Base-by-base conservation (phyloP, 2,113 vertebrate species). In the Astur gentilis region DNA sequence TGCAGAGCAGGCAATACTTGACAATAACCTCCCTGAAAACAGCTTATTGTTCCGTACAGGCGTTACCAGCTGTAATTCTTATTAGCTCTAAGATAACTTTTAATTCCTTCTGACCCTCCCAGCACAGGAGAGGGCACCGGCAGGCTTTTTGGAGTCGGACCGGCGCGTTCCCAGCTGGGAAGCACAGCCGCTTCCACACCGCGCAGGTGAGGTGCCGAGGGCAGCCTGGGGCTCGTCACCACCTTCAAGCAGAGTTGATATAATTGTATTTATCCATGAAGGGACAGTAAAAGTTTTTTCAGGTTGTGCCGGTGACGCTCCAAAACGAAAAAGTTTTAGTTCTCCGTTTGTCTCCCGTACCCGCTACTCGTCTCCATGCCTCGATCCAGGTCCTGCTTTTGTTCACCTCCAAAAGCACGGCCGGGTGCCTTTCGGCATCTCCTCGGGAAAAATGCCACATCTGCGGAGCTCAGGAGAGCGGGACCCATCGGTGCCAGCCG, bases 401-500 rank as follows among this genome's bases (percentile, higher is more conserved):
- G 47, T 11, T 75, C 50, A 11, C 9, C 47, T 77, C 22, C 57
- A 34, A 60, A 32, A 60, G 81, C 81, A 34, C 36, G 55, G 50
- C 64, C 50, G 31, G 18, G 21, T 44, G 27, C 26, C 72, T 69
- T 60, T 27, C 69, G 76, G 73, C 57, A 60, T 85, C 87, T 82
- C 69, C 60, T 60, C 2, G 0, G 84, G 82, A 79, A 50, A 82
- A 17, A 15, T 13, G 64, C 12, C 60, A 8, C 65, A 6, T 73
- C 73, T 9, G 19, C 9, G 19, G 85, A 57, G 64, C 69, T 40
- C 31, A 9, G 64, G 19, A 6, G 55, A 20, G 67, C 1, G 8
- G 29, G 25, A 81, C 25, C 58, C 77, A 16, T 19, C 26, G 0
- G 32, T n/a, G 40, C 32, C 13, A 2, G 31, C 26, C 0, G 0